A percentile compares a stretch with the other conserved stretches of the same genome.
Conservation (phyloP, 2,888 invertebrate genomes). For the Piscicola geometra region DNA sequence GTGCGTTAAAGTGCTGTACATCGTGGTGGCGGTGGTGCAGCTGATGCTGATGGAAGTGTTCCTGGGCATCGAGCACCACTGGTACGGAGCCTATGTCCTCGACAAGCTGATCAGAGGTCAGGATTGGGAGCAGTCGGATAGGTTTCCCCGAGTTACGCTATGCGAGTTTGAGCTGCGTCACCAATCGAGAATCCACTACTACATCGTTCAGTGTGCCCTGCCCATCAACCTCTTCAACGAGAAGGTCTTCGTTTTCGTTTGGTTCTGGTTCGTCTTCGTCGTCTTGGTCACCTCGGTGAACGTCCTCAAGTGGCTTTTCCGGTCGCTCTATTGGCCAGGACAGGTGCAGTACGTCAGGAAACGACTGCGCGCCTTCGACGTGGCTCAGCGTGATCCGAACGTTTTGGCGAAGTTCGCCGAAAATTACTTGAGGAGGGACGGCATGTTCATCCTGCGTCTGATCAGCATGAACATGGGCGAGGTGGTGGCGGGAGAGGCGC, state of each 20-base stretch:
- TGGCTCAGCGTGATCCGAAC: conserved; percentile 43
- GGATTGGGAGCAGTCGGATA: conserved; percentile 52
- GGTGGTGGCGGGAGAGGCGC: conserved; percentile 47
- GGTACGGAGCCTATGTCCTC: conserved; percentile 58
- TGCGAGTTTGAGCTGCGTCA: conserved; percentile 55
- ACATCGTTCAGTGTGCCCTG: conserved; percentile 47
- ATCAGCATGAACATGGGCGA: conserved; percentile 47
- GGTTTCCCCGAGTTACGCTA: conserved; percentile 55
- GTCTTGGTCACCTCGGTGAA: conserved; percentile 44
- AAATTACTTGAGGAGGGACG: conserved; percentile 46
- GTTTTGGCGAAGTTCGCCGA: conserved; percentile 46
- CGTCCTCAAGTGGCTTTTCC: conserved; percentile 45
- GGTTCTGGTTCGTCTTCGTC: conserved; percentile 47
- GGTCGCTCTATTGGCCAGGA: conserved; percentile 46
- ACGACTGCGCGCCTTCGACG: conserved; percentile 44
- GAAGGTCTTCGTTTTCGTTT: conserved; percentile 48
- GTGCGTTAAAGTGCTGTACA: conserved; percentile 56
- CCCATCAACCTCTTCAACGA: conserved; percentile 48
- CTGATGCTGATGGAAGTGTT: conserved; percentile 58
- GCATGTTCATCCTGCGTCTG: conserved; percentile 45
- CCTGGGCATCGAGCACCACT: conserved; percentile 56
- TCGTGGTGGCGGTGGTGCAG: conserved; percentile 58
- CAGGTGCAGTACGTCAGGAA: conserved; percentile 45
- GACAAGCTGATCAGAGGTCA: conserved; percentile 55
- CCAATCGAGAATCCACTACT: conserved; percentile 45